A percentile compares a stretch with the other conserved stretches of the same genome.
Evolutionary conservation across 2,113 vertebrate genomes (phyloP).

Genomic region (Amia ocellicauda): DNA sequence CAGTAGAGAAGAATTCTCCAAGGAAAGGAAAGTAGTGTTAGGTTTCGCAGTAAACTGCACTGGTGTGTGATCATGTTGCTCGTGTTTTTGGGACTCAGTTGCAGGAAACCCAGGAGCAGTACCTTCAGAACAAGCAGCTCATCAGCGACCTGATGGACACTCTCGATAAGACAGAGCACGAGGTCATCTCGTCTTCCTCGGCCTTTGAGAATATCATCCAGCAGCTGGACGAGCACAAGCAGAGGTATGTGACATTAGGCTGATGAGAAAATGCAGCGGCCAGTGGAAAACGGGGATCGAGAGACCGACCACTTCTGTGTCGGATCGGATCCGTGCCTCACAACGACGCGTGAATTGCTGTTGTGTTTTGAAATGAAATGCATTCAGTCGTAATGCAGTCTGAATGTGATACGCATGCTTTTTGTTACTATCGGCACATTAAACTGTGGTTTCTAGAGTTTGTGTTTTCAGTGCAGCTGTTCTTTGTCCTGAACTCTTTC

Average conservation of each 20-base stretch:
- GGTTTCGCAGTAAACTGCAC: no score
- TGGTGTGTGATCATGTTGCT: neutral
- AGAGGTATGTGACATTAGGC: slow-evolving; percentile 59
- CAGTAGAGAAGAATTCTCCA: no score
- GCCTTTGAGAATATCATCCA: slow-evolving; percentile 51
- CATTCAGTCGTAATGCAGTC: no score
- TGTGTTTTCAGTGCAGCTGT: no score
- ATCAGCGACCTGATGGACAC: slow-evolving; percentile 54
- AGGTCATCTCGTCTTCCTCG: slow-evolving; percentile 48
- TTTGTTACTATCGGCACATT: no score
- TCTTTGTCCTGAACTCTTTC: neutral
- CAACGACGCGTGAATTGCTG: no score
- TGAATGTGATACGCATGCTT: no score
- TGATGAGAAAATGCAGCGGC: neutral
- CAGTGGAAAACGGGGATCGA: neutral
- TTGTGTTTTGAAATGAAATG: no score
- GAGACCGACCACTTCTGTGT: no score
- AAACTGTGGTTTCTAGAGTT: no score
- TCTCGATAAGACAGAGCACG: slow-evolving; percentile 66
- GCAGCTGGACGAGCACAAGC: slow-evolving; percentile 77
- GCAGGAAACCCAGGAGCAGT: slow-evolving; percentile 64
- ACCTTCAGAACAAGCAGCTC: slow-evolving; percentile 62
- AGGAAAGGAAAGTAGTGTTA: no score
- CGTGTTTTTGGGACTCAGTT: slow-evolving; percentile 55
- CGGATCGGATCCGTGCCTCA: no score